phyloP scores from a whole-genome alignment of 2,888 invertebrate genomes.

The Chrysomela aeneicollis region DNA sequence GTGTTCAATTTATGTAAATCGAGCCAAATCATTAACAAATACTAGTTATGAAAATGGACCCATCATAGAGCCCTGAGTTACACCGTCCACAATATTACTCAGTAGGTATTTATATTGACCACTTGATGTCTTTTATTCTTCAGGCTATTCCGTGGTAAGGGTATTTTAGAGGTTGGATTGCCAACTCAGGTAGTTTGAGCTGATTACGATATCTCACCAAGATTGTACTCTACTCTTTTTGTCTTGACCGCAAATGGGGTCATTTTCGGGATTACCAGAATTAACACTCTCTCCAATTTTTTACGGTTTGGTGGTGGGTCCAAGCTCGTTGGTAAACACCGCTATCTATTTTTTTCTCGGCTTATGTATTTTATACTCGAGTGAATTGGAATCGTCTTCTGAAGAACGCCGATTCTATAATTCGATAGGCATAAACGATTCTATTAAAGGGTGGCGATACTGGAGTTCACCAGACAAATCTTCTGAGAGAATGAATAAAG shows the following conservation, averaged over 20 bases:
- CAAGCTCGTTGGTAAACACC: slow-evolving; percentile 1
- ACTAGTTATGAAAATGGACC: too few relatives aligned
- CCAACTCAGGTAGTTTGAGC: slow-evolving; percentile 33
- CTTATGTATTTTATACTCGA: neutral
- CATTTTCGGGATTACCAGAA: slow-evolving; percentile 35
- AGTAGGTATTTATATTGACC: too few relatives aligned
- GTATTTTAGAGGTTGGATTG: neutral
- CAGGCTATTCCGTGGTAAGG: too few relatives aligned
- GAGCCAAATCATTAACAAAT: too few relatives aligned
- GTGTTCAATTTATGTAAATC: too few relatives aligned
- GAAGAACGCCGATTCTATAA: neutral
- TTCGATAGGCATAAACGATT: neutral
- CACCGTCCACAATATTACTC: too few relatives aligned
- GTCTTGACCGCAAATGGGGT: slow-evolving; percentile 33
- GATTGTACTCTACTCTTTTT: slow-evolving; percentile 32
- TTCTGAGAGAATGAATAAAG: too few relatives aligned
- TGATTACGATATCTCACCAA: slow-evolving; percentile 35
- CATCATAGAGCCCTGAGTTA: too few relatives aligned
- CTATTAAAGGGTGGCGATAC: neutral
- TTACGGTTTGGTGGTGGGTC: neutral
- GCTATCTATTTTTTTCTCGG: neutral
- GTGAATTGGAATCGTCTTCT: neutral
- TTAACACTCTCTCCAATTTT: slow-evolving; percentile 36
- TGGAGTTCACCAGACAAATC: neutral
- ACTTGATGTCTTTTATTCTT: too few relatives aligned